Evolutionary conservation across 2,113 vertebrate species (phyloP).

Genomic region (Trichomycterus rosablanca): DNA sequence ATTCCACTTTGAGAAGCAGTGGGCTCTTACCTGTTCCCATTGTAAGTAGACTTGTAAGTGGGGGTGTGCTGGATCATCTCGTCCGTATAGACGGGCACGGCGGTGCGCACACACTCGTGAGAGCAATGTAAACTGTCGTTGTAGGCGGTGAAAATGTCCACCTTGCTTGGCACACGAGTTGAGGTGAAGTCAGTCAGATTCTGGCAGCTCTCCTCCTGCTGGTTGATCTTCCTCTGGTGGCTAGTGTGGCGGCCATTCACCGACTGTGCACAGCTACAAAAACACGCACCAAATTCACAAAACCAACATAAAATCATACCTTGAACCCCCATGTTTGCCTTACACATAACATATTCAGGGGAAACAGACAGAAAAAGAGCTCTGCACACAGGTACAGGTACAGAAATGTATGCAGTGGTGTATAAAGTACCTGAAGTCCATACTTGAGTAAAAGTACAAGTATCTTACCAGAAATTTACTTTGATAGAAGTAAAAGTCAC

Average conservation of each 20-base stretch:
- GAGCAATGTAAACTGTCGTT: slow-evolving; percentile 95
- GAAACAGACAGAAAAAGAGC: slow-evolving; percentile 12
- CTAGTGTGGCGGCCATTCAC: slow-evolving; percentile 85
- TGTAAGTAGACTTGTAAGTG: slow-evolving; percentile 89
- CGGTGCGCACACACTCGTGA: slow-evolving; percentile 88
- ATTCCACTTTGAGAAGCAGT: no score
- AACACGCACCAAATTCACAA: slow-evolving; percentile 76
- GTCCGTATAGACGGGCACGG: slow-evolving; percentile 83
- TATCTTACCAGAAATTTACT: no score
- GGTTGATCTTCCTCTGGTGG: slow-evolving; percentile 93
- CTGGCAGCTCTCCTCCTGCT: slow-evolving; percentile 98
- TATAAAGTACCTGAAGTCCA: no score
- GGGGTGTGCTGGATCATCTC: slow-evolving; percentile 85
- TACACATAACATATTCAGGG: slow-evolving; percentile 37
- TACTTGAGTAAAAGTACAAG: no score
- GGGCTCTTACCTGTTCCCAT: slow-evolving; percentile 84
- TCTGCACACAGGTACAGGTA: no score
- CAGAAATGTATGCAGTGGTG: no score
- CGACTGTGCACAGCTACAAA: slow-evolving; percentile 88
- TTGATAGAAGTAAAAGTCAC: no score
- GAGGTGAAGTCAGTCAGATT: slow-evolving; percentile 95
- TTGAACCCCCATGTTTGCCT: slow-evolving; percentile 48
- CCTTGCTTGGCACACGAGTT: slow-evolving; percentile 85
- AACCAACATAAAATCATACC: slow-evolving; percentile 78
- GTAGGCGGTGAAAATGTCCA: slow-evolving; percentile 98